Evolutionary conservation across 2,888 invertebrate genomes (phyloP).

Genomic region (Phalera bucephala): DNA sequence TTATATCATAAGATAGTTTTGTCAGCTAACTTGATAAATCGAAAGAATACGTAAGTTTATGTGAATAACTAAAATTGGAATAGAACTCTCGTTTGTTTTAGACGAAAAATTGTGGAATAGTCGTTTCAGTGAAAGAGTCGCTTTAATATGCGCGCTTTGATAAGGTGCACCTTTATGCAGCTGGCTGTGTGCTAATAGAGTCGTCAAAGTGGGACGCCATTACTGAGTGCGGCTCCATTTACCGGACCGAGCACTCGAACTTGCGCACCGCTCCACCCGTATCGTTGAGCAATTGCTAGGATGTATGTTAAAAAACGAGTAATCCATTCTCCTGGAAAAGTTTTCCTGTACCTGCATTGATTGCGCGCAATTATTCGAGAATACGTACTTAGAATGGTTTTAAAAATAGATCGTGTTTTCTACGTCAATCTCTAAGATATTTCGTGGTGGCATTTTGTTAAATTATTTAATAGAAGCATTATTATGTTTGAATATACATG

Average conservation of each 20-base stretch:
- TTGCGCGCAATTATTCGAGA: constrained; percentile 1
- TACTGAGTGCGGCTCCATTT: constrained; percentile 35
- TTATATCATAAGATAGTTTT: too few relatives aligned
- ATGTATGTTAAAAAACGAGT: constrained; percentile 17
- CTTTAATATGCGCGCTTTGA: constrained; percentile 60
- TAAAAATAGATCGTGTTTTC: neutral
- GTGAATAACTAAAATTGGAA: constrained; percentile 4
- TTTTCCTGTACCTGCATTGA: constrained; percentile 6
- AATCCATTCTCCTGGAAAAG: too few relatives aligned
- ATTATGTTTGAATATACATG: too few relatives aligned
- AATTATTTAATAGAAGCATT: too few relatives aligned
- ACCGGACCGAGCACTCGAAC: constrained; percentile 30
- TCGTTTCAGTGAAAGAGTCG: constrained; percentile 39
- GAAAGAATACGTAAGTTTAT: neutral
- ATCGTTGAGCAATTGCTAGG: constrained; percentile 20
- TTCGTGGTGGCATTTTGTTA: too few relatives aligned
- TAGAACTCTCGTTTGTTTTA: constrained; percentile 16
- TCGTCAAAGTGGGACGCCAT: constrained; percentile 44
- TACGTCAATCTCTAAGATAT: constrained; percentile 1
- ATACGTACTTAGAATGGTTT: neutral
- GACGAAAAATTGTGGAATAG: constrained; percentile 19
- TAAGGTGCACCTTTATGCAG: constrained; percentile 53
- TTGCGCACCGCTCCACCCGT: constrained; percentile 6
- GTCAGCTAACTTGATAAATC: neutral
- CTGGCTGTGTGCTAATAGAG: constrained; percentile 46